Percentiles rank a stretch among this genome's conserved stretches.
Conservation (phyloP, 1,140 invertebrate species). For the Drosophila ogumai region DNA sequence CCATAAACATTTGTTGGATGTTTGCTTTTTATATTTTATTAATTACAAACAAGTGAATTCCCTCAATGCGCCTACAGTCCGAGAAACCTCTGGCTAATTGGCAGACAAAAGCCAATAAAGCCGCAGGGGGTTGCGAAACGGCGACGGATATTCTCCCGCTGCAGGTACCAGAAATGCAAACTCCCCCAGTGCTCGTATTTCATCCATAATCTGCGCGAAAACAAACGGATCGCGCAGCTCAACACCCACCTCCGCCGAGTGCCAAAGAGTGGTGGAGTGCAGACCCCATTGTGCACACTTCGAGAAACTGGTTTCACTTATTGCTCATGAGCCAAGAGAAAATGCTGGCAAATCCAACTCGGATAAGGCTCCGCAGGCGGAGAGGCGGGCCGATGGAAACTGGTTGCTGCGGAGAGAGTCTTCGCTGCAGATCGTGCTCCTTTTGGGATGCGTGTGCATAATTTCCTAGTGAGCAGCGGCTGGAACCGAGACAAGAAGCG, state of each 20-base stretch:
- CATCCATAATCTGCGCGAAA: constrained; percentile 20
- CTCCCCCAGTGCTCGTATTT: constrained; percentile 28
- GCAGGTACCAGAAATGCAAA: constrained; percentile 32
- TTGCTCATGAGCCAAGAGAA: constrained; percentile 55
- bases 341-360: constrained; percentile 47
- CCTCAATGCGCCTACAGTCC: constrained; percentile 21
- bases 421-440: constrained; percentile 49
- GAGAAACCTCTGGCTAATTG: constrained; percentile 30
- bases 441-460: constrained; percentile 74
- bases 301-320: constrained; percentile 73
- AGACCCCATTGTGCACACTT: constrained; percentile 17
- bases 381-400: constrained; percentile 40
- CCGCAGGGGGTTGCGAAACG: constrained; percentile 8
- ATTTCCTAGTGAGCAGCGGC: constrained; percentile 51
- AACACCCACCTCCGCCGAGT: constrained; percentile 7
- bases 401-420: constrained; percentile 50
- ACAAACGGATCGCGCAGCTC: constrained; percentile 16
- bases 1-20: constrained; percentile 61
- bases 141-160: constrained; percentile 13
- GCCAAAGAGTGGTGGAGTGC: constrained; percentile 5
- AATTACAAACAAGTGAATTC: constrained; percentile 42
- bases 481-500: constrained; percentile 54
- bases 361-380: constrained; percentile 25
- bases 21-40: constrained; percentile 52
- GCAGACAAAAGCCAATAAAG: constrained; percentile 24